Base-by-base conservation (phyloP, 1,140 invertebrate genomes). In the Coelopa frigida region DNA sequence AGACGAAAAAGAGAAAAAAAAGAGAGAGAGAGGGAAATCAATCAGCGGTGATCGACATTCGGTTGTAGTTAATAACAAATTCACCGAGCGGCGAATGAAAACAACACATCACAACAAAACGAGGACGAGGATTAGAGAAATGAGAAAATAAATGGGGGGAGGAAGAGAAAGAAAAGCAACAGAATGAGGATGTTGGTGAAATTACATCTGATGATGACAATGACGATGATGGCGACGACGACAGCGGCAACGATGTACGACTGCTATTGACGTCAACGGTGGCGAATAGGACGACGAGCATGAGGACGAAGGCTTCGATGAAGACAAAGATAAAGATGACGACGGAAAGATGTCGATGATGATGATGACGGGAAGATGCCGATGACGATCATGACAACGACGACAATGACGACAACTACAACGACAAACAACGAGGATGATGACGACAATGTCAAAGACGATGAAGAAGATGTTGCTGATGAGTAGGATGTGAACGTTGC, bases 21-120 rank as follows among this genome's bases (percentile, higher is more conserved):
- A 15, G 29, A 21, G 14, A 45, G 20, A 45, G 22, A 17, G 32
- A 64, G 59, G 56, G 64, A 57, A 63, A 63, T 64, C 61, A n/a
- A 63, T 63, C 61, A 64, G 48, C 50, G 57, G 50, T 63, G 61
- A 63, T 63, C 61, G 61, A 63, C 61, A 63, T 63, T 62, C 61
- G 61, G 61, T 60, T 56, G 56, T 61, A 63, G 61, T 64, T 64
- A 64, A 64, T 64, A 64, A 64, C 57, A 56, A 59, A 45, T 12
- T 36, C 18, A 36, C n/a, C 20, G 33, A 43, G 33, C 15, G 26
- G n/a, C 26, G 37, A 45, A 23, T 22, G 22, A 35, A 35, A 45
- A 36, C 5, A 35, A 22, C 3, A 10, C 14, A 29, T 10, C n/a
- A n/a, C n/a, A n/a, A n/a, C n/a, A 14, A 8, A 29, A 10, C 14